A percentile compares a stretch with the other conserved stretches of the same genome.
phyloP scores from a whole-genome alignment of 2,888 invertebrate species.

The Creontiades dilutus region DNA sequence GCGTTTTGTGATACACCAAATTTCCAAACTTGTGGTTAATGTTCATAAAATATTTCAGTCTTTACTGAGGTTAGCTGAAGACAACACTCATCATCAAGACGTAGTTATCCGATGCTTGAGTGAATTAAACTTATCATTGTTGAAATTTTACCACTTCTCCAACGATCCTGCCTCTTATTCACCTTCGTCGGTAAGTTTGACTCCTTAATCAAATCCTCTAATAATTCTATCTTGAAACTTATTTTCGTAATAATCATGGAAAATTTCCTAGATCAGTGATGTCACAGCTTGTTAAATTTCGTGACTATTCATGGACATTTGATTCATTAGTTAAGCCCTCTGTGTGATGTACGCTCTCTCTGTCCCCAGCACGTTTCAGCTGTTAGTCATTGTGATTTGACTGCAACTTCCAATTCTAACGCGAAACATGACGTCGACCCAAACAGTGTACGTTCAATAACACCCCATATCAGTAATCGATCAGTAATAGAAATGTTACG shows the following conservation, averaged over 20 bases:
- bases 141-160: constrained; percentile 52
- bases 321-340: no score
- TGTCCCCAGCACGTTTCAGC: neutral
- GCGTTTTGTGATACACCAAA: no score
- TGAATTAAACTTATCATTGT: constrained; percentile 47
- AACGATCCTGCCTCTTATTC: constrained; percentile 36
- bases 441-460: neutral
- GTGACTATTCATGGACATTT: no score
- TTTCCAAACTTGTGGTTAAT: no score
- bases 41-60: constrained; percentile 25
- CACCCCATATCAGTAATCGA: neutral
- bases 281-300: no score
- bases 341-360: no score
- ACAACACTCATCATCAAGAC: constrained; percentile 48
- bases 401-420: neutral
- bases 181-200: neutral
- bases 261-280: neutral
- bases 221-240: neutral
- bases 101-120: constrained; percentile 52
- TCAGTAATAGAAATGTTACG: no score
- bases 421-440: neutral
- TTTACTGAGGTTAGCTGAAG: constrained; percentile 51
- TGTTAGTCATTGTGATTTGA: neutral
- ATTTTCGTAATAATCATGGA: neutral
- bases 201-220: neutral